phyloP scores from a whole-genome alignment of 2,797 vertebrate genomes.

The Sebastes matsubarae region DNA sequence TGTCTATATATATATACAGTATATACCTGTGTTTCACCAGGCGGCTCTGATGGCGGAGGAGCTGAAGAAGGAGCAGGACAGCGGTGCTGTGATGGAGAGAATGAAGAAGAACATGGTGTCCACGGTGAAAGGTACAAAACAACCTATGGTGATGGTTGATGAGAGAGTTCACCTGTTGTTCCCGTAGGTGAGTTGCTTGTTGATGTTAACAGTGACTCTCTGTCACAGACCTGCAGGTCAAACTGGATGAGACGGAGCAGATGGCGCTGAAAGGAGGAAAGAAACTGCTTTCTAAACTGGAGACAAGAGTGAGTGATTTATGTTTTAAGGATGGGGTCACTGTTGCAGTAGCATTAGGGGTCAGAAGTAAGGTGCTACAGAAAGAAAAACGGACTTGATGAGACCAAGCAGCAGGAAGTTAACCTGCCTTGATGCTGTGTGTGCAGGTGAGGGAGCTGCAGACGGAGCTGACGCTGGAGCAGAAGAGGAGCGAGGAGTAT shows the following conservation, averaged over 20 bases:
- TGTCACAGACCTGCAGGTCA: slow-evolving; percentile 87
- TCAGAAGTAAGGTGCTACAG: too few species aligned
- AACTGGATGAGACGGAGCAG: slow-evolving; percentile 90
- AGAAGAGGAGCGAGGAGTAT: slow-evolving; percentile 84
- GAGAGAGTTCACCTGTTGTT: too few species aligned
- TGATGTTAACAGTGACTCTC: neutral
- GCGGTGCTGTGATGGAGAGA: slow-evolving; percentile 62
- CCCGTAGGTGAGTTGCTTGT: too few species aligned
- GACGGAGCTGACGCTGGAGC: slow-evolving; percentile 86
- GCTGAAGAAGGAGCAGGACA: slow-evolving; percentile 79
- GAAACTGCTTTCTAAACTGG: slow-evolving; percentile 92
- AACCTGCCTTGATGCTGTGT: neutral
- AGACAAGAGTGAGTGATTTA: slow-evolving; percentile 82
- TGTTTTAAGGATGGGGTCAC: neutral
- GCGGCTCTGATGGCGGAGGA: slow-evolving; percentile 77
- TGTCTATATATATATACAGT: too few species aligned
- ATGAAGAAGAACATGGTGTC: slow-evolving; percentile 71
- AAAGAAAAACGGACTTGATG: too few species aligned
- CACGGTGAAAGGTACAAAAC: slow-evolving; percentile 63
- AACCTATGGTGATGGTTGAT: too few species aligned
- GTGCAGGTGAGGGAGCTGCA: slow-evolving; percentile 86
- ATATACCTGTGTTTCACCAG: slow-evolving; percentile 22
- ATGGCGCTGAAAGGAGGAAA: slow-evolving; percentile 91
- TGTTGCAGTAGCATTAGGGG: too few species aligned
- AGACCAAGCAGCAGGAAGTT: neutral